phyloP scores from a whole-genome alignment of 1,140 invertebrate species.

The Heliconius eleuchia region DNA sequence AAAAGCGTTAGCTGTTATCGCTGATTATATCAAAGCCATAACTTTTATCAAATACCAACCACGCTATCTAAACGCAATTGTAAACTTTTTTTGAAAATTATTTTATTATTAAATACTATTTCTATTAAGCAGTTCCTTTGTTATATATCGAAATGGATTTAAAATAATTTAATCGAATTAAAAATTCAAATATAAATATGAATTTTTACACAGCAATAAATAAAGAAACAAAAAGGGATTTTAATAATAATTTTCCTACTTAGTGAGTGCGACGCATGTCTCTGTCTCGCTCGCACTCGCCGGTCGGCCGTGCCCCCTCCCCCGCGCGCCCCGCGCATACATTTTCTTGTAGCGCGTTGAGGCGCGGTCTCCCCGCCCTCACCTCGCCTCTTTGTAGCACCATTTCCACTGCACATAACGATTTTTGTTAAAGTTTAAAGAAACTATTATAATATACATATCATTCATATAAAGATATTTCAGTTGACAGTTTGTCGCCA shows the following conservation, averaged over 20 bases:
- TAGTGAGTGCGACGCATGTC: constrained; percentile 35
- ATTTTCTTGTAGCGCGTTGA: constrained; percentile 64
- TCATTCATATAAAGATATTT: too few relatives aligned
- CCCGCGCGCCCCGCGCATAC: constrained; percentile 56
- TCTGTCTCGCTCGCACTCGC: constrained; percentile 47
- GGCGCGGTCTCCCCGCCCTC: constrained; percentile 71
- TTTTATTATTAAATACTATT: too few relatives aligned
- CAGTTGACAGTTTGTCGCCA: too few relatives aligned
- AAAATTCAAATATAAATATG: background rate
- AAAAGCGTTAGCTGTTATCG: background rate
- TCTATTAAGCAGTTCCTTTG: background rate
- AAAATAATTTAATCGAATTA: background rate
- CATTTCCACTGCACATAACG: constrained; percentile 60
- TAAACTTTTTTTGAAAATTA: background rate
- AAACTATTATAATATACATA: background rate
- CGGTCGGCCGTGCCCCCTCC: constrained; percentile 34
- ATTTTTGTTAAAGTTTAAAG: background rate
- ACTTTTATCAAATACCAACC: background rate
- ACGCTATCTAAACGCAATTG: background rate
- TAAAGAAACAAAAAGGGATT: constrained; percentile 15
- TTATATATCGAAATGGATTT: too few relatives aligned
- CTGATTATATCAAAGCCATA: background rate
- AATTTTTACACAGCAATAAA: background rate
- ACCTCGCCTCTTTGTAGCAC: constrained; percentile 52
- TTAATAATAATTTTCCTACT: constrained; percentile 41